phyloP scores from a whole-genome alignment of 2,888 invertebrate genomes.

The Drosophila prolongata region DNA sequence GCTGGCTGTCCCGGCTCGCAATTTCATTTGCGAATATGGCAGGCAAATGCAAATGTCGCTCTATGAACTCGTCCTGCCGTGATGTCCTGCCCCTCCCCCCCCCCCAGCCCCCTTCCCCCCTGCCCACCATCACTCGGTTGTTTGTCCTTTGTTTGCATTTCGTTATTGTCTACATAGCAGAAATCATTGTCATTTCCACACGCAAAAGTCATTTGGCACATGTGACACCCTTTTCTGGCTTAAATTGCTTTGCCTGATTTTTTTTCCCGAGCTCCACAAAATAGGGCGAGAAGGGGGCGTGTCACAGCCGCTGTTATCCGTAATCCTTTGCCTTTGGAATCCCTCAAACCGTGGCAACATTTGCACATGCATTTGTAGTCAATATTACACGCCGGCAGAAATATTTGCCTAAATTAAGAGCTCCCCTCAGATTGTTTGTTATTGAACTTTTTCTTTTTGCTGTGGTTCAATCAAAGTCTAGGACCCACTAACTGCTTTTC shows the following conservation, averaged over 20 bases:
- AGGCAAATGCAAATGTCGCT: conserved; percentile 78
- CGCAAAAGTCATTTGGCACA: conserved; percentile 81
- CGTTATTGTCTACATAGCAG: conserved; percentile 76
- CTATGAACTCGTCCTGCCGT: conserved; percentile 69
- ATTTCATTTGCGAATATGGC: conserved; percentile 80
- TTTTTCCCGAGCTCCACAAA: conserved; percentile 17
- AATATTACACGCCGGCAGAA: conserved; percentile 74
- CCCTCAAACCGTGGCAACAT: conserved; percentile 81
- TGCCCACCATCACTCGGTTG: conserved; percentile 6
- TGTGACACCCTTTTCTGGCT: conserved; percentile 79
- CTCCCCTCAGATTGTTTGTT: conserved; percentile 22
- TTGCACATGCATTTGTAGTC: conserved; percentile 82
- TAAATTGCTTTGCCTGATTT: conserved; percentile 73
- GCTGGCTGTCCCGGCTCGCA: conserved; percentile 47
- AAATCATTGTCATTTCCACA: conserved; percentile 81
- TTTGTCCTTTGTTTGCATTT: conserved; percentile 73
- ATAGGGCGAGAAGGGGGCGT: conserved; percentile 3
- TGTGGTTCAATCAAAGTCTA: conserved; percentile 59
- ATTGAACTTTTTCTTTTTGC: conserved; percentile 7
- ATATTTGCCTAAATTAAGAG: conserved; percentile 70
- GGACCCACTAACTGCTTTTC: conserved; percentile 70
- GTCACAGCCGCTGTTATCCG: conserved; percentile 48
- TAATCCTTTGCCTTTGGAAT: conserved; percentile 39
- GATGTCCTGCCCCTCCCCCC: conserved; percentile 46
- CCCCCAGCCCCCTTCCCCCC: background rate